phyloP scores from a whole-genome alignment of 2,797 vertebrate genomes.

The Siniperca scherzeri region DNA sequence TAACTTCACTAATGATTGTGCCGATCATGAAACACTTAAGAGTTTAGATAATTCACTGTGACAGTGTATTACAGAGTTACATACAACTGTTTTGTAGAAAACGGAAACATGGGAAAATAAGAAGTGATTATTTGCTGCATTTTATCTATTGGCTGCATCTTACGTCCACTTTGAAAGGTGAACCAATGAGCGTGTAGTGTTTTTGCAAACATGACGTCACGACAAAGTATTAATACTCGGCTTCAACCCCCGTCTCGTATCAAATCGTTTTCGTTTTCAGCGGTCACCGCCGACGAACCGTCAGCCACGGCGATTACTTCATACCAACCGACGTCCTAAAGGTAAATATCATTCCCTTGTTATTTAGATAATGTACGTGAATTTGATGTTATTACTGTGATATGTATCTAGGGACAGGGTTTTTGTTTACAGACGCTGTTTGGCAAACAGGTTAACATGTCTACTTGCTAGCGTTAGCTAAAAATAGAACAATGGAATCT shows the following conservation, averaged over 20 bases:
- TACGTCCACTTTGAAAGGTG: not conserved
- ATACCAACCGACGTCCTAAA: slow-evolving; percentile 15
- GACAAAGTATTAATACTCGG: slow-evolving; percentile 57
- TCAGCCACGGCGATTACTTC: fast-evolving
- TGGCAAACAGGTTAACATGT: not conserved
- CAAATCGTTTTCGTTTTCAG: slow-evolving; percentile 7
- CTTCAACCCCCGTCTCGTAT: not conserved
- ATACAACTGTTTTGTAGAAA: not conserved
- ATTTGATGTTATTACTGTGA: fast-evolving
- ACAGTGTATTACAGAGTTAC: fast-evolving
- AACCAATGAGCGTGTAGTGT: slow-evolving; percentile 56
- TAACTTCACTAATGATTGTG: not conserved
- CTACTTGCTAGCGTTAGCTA: slow-evolving; percentile 51
- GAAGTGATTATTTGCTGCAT: not conserved
- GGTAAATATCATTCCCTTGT: slow-evolving; percentile 22
- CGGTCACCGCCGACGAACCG: fast-evolving
- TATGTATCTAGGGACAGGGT: fast-evolving
- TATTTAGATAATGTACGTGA: fast-evolving
- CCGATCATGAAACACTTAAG: fast-evolving
- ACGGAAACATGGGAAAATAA: fast-evolving
- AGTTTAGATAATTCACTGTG: not conserved
- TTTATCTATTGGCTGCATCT: slow-evolving; percentile 38
- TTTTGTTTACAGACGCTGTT: not conserved
- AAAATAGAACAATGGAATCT: slow-evolving; percentile 78
- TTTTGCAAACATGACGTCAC: slow-evolving; percentile 68